Percentiles rank a stretch among this genome's conserved stretches.
Evolutionary conservation across 2,113 vertebrate genomes (phyloP).

Genomic region (Xenopus borealis): DNA sequence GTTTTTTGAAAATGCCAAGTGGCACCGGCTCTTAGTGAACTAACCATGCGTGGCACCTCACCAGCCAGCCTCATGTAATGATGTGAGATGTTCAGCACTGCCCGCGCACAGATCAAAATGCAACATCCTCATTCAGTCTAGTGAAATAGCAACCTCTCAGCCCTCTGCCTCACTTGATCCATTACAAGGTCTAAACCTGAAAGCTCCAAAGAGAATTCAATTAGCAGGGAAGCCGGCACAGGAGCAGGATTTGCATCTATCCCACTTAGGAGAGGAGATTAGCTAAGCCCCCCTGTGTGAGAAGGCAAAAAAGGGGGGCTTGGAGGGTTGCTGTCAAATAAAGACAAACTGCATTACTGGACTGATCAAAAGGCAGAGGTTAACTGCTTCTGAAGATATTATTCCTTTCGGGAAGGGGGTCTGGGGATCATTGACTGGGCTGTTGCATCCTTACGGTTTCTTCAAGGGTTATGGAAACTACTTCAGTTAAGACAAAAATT

Average conservation of each 20-base stretch:
- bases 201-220: constrained; percentile 64
- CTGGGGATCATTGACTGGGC: not conserved
- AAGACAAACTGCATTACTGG: constrained; percentile 59
- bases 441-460: not conserved
- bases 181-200: constrained; percentile 61
- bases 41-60: too few species aligned
- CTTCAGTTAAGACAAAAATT: too few species aligned
- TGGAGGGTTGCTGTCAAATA: constrained; percentile 50
- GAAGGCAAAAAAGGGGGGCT: constrained; percentile 46
- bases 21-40: too few species aligned
- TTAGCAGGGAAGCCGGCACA: constrained; percentile 60
- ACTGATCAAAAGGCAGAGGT: constrained; percentile 55
- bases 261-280: constrained; percentile 65
- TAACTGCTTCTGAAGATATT: constrained; percentile 56
- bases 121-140: constrained; percentile 61
- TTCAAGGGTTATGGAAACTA: not conserved
- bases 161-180: constrained; percentile 60
- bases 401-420: constrained; percentile 36
- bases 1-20: too few species aligned
- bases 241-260: constrained; percentile 63
- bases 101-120: constrained; percentile 55
- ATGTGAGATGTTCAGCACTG: constrained; percentile 51
- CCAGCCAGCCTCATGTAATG: not conserved
- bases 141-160: constrained; percentile 62
- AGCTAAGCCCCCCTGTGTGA: constrained; percentile 59